Evolutionary conservation across 1,140 invertebrate genomes (phyloP), one percentile per base, ranked within the genome.

Genomic region (Trachymyrmex cornetzi): DNA sequence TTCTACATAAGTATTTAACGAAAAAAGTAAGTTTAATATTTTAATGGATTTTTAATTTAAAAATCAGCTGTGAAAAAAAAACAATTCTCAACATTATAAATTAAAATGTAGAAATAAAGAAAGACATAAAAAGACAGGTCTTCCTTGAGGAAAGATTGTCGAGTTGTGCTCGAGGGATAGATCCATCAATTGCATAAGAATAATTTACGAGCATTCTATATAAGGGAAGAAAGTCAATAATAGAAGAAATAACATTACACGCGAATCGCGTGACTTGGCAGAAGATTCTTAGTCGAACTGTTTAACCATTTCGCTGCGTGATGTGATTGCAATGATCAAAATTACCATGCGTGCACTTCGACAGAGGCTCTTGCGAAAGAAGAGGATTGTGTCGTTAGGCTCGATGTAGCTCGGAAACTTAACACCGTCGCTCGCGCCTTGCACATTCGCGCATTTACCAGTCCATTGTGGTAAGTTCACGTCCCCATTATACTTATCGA

Each of bases 301-400:
- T 34, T 53, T 67, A 75, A 75, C 19, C 19, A 61, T 66, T 80
- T 61, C 4, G 11, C 27, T 14, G 59, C 19, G 59, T 30, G 27
- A 69, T 19, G 12, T 19, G 9, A 24, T 57, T 67, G 55, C 16
- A 22, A 69, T 48, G 24, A 75, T 0, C 9, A 50, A 79, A 30
- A 64, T 69, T 87, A 98, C 97, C 96, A 98, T 95, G 64, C 95
- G 95, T 19, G 97, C 97, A 30, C 97, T 96, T 64, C 98, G 95
- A 92, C 98, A 98, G 85, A 98, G 96, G 91, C 97, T 98, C 94
- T 98, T 98, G 80, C 98, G 96, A 94, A 97, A 98, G 93, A 98
- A 98, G 59, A 97, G 93, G 0, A 98, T 91, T 0, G 96, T 96
- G 2, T 98, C 97, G 77, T 98, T 97, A 16, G 95, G 96, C 38